Percentiles rank a stretch among this genome's conserved stretches.
Conservation (phyloP, 2,113 vertebrate species). For the Sorex fumeus region DNA sequence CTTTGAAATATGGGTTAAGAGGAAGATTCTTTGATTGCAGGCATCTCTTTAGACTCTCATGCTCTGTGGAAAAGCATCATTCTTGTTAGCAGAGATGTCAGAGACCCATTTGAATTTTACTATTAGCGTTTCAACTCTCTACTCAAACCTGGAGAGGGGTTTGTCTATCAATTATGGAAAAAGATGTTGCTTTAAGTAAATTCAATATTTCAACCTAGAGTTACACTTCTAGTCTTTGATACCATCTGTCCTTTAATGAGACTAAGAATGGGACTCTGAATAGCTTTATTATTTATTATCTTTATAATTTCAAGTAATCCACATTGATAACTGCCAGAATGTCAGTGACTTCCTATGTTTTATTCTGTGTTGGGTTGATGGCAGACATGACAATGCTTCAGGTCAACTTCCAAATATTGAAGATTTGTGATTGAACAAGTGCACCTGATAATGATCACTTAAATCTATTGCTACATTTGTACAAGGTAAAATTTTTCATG, state of each 20-base stretch:
- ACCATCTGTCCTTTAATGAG: not conserved
- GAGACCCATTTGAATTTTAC: conserved; percentile 73
- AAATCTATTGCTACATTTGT: not conserved
- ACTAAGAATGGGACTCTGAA: not conserved
- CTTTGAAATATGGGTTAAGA: conserved; percentile 79
- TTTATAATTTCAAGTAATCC: not conserved
- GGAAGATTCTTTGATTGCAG: conserved; percentile 72
- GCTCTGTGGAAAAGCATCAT: conserved; percentile 61
- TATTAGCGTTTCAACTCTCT: conserved; percentile 37
- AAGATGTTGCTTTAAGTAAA: conserved; percentile 43
- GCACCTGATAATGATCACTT: not conserved
- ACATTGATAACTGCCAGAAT: not conserved
- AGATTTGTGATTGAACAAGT: not conserved
- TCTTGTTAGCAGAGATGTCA: conserved; percentile 74
- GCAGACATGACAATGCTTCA: not conserved
- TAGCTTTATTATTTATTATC: conserved; percentile 42
- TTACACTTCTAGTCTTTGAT: not conserved
- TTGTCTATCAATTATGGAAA: conserved; percentile 58
- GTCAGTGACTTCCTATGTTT: not conserved
- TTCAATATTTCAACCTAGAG: conserved; percentile 50
- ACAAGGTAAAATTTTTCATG: not conserved
- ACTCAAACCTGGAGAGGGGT: not conserved
- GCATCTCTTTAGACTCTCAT: conserved; percentile 58
- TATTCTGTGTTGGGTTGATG: conserved; percentile 8
- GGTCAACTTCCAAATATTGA: not conserved